Base-by-base conservation (phyloP, 2,888 invertebrate genomes). In the Sphinx pinastri region DNA sequence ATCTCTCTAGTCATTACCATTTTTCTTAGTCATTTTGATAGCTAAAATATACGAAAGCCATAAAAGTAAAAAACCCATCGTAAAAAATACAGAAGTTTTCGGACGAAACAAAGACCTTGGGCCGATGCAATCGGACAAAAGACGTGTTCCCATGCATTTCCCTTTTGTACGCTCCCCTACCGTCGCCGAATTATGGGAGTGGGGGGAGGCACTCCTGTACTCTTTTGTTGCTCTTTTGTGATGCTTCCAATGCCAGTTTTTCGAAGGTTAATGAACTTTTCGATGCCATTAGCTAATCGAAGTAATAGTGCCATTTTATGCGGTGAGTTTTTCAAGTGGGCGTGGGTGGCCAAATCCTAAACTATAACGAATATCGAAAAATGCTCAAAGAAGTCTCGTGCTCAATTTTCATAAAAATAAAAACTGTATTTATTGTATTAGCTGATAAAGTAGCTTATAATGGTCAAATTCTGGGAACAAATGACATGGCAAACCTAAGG, bases 71-170 rank as follows among this genome's bases (percentile, higher is more conserved):
- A n/a, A 16, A 45, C n/a, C 38, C 38, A 60, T 16, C 47, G 47
- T 5, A 45, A 47, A 63, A 57, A 57, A 38, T 31, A 55, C 19
- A 19, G 16, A 16, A 55, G 16, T 60, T 19, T 49, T 63, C 16
- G 47, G 49, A 16, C 13, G 63, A 63, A 63, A 47, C 63, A 49
- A 63, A 63, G 63, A 63, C 47, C 13, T 11, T 55, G 55, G 69
- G 16, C 47, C 63, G 67, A 57, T 72, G 73, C 68, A 13, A 67
- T 52, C 51, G 68, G 66, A 74, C 71, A 72, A 74, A 72, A 71
- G 73, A 67, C 49, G 71, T 71, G 69, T 72, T 73, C 72, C 71
- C 71, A 71, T 74, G 69, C 69, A 68, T 72, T 69, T 49, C 54
- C 70, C 72, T 69, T 58, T 72, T 72, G 70, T 73, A 58, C 52